Base-by-base conservation (phyloP, 1,140 invertebrate species). In the Caenorhabditis latens region DNA sequence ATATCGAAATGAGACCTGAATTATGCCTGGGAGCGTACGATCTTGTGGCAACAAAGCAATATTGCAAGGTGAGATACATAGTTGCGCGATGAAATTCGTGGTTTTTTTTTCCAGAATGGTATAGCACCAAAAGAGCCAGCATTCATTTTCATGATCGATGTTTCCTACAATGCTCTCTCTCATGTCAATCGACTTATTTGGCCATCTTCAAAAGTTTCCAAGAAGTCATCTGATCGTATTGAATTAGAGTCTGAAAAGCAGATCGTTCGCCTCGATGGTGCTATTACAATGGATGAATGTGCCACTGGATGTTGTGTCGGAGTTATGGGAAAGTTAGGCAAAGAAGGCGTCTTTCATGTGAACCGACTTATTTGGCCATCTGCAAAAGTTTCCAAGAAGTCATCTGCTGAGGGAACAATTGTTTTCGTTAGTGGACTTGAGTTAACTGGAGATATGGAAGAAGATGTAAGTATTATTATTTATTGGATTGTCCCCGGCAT, bases 111-210 rank as follows among this genome's bases (percentile, higher is more conserved):
- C 8, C 93, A 97, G 96, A 96, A 98, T 92, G 96, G 97, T 91
- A 94, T 94, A 57, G 94, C 96, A 46, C 98, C 98, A 0, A 97
- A 97, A 92, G 95, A 97, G 87, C 98, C 98, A 71, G 98, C 97
- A 6, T 95, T 98, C 88, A 95, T 99, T 87, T 99, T 99, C 93
- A 94, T 99, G 85, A 96, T 99, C 87, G 98, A 99, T 93, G 98
- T 99, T 2, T 98, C 97, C 0, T 99, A 99, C 93, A 98, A 98
- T 91, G 96, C 96, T 89, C 94, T 99, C 6, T 97, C 97, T 99
- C 1, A 98, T 99, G 43, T 79, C 46, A 79, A 48, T n/a, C n/a
- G n/a, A n/a, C n/a, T n/a, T n/a, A n/a, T n/a, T n/a, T n/a, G n/a
- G n/a, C n/a, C n/a, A n/a, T n/a, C n/a, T n/a, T n/a, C n/a, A n/a